phyloP scores from a whole-genome alignment of 2,888 invertebrate species.

The Drosophila planitibia region DNA sequence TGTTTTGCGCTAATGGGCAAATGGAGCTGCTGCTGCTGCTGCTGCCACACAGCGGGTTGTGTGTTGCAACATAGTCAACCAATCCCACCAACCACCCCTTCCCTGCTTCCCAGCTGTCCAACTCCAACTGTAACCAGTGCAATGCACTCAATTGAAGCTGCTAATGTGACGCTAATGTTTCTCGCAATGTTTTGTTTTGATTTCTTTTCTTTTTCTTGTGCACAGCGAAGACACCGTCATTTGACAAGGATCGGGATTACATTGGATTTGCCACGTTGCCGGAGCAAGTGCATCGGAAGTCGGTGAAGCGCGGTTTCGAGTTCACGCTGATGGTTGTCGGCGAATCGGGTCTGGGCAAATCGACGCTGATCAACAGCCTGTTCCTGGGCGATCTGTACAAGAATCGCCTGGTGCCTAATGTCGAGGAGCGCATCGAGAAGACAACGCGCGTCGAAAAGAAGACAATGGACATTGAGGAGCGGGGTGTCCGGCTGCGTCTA shows the following conservation, averaged over 20 bases:
- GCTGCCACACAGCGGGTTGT: constrained; percentile 29
- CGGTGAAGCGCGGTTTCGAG: constrained; percentile 97
- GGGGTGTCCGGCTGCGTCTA: constrained; percentile 94
- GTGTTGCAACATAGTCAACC: constrained; percentile 23
- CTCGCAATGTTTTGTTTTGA: background rate
- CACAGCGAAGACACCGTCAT: constrained; percentile 85
- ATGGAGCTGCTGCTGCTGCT: constrained; percentile 43
- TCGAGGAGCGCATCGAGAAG: constrained; percentile 89
- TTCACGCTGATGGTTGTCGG: constrained; percentile 98
- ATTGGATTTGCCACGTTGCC: constrained; percentile 98
- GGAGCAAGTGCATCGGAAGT: constrained; percentile 98
- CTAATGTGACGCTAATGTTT: constrained; percentile 14
- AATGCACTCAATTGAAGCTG: constrained; percentile 9
- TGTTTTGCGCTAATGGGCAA: constrained; percentile 66
- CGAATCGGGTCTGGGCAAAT: constrained; percentile 97
- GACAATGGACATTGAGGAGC: constrained; percentile 97
- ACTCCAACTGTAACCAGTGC: background rate
- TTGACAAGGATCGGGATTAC: constrained; percentile 90
- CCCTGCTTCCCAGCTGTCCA: background rate
- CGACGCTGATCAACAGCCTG: constrained; percentile 96
- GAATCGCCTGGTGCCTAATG: constrained; percentile 89
- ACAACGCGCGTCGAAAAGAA: constrained; percentile 91
- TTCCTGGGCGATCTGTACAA: constrained; percentile 97
- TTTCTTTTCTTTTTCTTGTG: too few relatives aligned
- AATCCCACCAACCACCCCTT: background rate